phyloP scores from a whole-genome alignment of 2,797 vertebrate genomes.

The Rallus crepitans region DNA sequence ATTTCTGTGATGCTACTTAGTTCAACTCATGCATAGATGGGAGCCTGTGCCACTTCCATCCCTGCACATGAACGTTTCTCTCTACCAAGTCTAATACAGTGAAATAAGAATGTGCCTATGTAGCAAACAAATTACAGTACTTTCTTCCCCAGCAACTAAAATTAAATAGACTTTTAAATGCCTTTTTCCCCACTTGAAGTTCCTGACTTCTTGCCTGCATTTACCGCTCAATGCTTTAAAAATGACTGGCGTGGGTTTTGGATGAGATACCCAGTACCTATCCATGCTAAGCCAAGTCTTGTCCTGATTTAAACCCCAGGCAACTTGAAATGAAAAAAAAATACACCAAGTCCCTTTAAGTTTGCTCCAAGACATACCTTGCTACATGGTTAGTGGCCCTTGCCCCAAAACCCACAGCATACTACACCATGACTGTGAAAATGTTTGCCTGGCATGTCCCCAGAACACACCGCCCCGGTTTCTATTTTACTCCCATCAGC shows the following conservation, averaged over 20 bases:
- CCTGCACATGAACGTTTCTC: background rate
- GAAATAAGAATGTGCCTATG: background rate
- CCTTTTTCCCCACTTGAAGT: background rate
- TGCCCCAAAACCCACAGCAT: background rate
- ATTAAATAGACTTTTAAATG: background rate
- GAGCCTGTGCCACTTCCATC: background rate
- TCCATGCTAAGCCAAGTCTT: background rate
- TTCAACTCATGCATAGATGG: background rate
- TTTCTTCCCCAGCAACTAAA: background rate
- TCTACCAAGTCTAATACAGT: background rate
- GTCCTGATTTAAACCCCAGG: slow-evolving; percentile 22
- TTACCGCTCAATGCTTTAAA: background rate
- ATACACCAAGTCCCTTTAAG: background rate
- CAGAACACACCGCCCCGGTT: background rate
- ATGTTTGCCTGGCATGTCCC: background rate
- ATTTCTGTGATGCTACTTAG: background rate
- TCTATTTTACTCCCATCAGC: background rate
- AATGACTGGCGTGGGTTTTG: background rate
- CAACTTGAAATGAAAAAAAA: background rate
- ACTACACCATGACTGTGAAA: background rate
- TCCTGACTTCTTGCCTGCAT: background rate
- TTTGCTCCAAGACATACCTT: slow-evolving; percentile 22
- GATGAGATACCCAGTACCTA: slow-evolving; percentile 1
- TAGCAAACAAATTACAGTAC: background rate
- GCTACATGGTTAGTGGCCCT: background rate